phyloP scores from a whole-genome alignment of 2,888 invertebrate genomes.

The Teleogryllus oceanicus region DNA sequence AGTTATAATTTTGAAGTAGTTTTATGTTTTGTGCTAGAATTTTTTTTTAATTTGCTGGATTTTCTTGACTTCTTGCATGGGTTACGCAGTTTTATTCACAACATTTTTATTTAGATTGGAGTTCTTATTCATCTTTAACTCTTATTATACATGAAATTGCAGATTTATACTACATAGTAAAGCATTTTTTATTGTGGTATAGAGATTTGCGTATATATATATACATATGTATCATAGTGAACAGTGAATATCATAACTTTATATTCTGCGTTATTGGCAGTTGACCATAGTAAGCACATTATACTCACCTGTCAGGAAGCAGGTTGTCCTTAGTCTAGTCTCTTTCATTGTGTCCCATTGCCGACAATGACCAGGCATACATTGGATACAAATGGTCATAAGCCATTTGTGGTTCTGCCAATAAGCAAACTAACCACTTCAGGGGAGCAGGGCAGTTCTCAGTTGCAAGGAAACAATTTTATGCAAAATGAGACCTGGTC shows the following conservation, averaged over 20 bases:
- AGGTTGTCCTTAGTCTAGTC: constrained; percentile 7
- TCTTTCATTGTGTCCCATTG: neutral
- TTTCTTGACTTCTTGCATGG: neutral
- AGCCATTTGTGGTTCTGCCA: neutral
- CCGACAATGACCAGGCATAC: neutral
- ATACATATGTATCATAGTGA: neutral
- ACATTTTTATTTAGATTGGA: neutral
- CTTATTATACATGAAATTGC: neutral
- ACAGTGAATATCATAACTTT: neutral
- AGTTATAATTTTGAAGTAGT: neutral
- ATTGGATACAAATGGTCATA: neutral
- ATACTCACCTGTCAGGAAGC: neutral
- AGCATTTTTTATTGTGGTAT: neutral
- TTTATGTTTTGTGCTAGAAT: neutral
- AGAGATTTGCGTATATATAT: neutral
- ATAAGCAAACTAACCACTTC: too few relatives aligned
- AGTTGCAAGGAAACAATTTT: too few relatives aligned
- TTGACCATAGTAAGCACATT: neutral
- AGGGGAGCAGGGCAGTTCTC: too few relatives aligned
- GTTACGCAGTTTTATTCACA: neutral
- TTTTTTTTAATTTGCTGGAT: neutral
- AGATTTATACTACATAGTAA: neutral
- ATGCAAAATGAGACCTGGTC: too few relatives aligned
- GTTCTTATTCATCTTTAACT: neutral
- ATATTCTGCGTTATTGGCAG: neutral